Evolutionary conservation across 2,888 invertebrate species (phyloP), one percentile per base, ranked within the genome.

Genomic region (Coelinius sp.): DNA sequence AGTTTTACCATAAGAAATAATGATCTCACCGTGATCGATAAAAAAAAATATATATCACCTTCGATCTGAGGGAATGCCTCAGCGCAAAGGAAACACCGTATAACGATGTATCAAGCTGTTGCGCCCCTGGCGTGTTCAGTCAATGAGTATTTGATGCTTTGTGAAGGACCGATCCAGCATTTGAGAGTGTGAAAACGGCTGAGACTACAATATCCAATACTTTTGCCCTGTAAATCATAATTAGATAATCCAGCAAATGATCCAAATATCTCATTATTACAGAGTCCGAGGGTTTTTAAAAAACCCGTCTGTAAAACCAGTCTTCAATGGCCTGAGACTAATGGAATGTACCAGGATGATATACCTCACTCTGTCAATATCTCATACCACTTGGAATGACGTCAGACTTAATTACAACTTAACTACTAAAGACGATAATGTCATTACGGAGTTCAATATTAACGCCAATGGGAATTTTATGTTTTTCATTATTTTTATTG

Each of bases 51-150:
- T 41, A 7, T 31, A 31, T 31, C 31, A 3, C 31, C 31, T n/a
- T n/a, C 41, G n/a, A n/a, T n/a, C 41, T 5, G 12, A 41, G n/a
- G 73, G 71, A 71, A 56, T 73, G 73, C 76, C 70, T 75, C 76
- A 74, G 78, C 78, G 80, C 77, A 82, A 80, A 81, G 82, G 84
- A 82, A 84, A 84, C 84, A 83, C 83, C 85, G 84, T 87, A 86
- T 86, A 86, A 86, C 86, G 86, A 87, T 86, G 86, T 85, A 87
- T 86, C 86, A 86, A 85, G 84, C 86, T 85, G 86, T 85, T 86
- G 86, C 86, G 86, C 86, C 86, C 86, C 85, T 83, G 86, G 86
- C 86, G 84, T 84, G 86, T 86, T 85, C 85, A 82, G 81, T 83
- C 41, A 41, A 41, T 41, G 41, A n/a, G n/a, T 41, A 41, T 41